Evolutionary conservation across 2,113 vertebrate species (phyloP).

Genomic region (Pipa parva): DNA sequence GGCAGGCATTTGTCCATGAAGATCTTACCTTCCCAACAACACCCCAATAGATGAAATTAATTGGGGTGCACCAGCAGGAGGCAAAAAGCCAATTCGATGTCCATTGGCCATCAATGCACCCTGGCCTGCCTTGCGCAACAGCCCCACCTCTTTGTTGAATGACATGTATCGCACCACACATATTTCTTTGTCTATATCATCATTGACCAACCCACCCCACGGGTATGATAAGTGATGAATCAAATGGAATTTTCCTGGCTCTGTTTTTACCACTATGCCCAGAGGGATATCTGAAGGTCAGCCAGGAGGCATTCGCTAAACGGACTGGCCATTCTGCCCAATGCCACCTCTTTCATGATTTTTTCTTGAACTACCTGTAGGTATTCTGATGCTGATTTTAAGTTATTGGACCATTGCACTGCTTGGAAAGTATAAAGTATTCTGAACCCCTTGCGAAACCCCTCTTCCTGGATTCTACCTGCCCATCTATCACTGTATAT

Average conservation of each 20-base stretch:
- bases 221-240: neutral
- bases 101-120: neutral
- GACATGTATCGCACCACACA: neutral
- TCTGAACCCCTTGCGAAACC: no score
- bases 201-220: neutral
- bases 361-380: no score
- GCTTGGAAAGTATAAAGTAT: no score
- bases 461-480: no score
- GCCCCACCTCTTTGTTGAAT: neutral
- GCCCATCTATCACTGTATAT: no score
- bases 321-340: neutral
- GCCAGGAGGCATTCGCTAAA: neutral
- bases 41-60: no score
- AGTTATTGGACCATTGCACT: no score
- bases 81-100: neutral
- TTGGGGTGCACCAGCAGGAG: neutral
- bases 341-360: neutral
- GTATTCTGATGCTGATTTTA: no score
- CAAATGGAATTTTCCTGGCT: neutral
- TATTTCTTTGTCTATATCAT: neutral
- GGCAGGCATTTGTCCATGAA: no score
- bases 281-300: neutral
- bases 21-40: no score
- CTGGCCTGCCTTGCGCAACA: neutral
- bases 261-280: neutral